Evolutionary conservation across 1,140 invertebrate genomes (phyloP), one percentile per base, ranked within the genome.

Genomic region (Probaryconus sp.): DNA sequence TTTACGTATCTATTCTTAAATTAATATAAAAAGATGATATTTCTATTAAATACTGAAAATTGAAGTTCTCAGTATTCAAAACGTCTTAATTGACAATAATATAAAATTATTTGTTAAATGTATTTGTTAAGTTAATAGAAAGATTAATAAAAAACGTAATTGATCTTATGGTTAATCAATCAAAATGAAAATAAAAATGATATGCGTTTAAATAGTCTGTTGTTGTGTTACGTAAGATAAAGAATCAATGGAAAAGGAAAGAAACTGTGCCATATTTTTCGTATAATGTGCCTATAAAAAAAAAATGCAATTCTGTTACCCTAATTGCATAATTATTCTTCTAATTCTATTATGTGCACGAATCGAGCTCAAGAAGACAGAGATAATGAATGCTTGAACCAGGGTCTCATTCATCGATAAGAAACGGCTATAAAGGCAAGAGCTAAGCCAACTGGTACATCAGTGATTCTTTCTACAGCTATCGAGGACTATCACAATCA

Each of bases 351-450:
- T 50, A 64, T 56, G 43, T 64, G 50, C 43, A 31, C 58, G 55
- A 60, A 55, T 55, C 53, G 18, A 56, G 38, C 16, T 60, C 30
- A 50, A 24, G 1, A 16, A n/a, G 38, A 38, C n/a, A 28, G 58
- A 60, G 53, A 76, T 67, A 61, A 76, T 70, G n/a, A 47, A 55
- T 37, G 53, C 56, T 60, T 70, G 53, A 67, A 60, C 73, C 51
- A 56, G 61, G 61, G 73, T 61, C 71, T 69, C 21, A 21, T 68
- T 6, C 42, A 28, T 43, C n/a, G 73, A 76, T 76, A 76, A 76
- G 53, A 31, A 55, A 68, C 61, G 33, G 67, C 67, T 76, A 71
- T 71, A 76, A 76, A 76, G 50, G 73, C 28, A 71, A 47, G 67
- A 61, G 55, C 37, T 16, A 11, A 11, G 28, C 28, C 63, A 63